Percentiles rank a stretch among this genome's conserved stretches.
Conservation (phyloP, 2,113 vertebrate species). For the Cyprinodon variegatus region DNA sequence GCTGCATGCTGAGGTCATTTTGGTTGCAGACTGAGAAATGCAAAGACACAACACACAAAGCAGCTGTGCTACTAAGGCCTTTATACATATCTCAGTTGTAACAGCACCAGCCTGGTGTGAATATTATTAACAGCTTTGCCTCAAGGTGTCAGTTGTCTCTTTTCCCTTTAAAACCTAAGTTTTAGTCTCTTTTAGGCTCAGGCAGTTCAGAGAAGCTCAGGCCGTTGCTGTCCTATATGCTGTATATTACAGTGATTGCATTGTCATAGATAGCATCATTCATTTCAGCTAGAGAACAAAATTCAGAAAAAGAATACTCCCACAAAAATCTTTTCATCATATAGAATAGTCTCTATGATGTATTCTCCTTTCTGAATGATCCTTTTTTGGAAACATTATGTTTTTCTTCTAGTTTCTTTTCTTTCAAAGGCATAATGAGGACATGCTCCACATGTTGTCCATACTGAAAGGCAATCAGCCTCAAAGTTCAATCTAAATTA, state of each 20-base stretch:
- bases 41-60: too few species aligned
- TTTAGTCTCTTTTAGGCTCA: slow-evolving; percentile 2
- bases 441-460: slow-evolving; percentile 3
- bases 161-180: not conserved
- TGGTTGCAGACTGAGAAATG: not conserved
- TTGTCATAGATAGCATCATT: not conserved
- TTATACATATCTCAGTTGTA: not conserved
- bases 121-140: too few species aligned
- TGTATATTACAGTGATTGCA: not conserved
- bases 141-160: not conserved
- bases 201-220: slow-evolving; percentile 8
- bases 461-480: slow-evolving; percentile 40
- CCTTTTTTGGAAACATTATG: not conserved
- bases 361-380: not conserved
- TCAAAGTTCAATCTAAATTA: slow-evolving; percentile 32
- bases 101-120: not conserved
- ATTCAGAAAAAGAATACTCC: too few species aligned
- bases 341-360: too few species aligned
- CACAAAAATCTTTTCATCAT: too few species aligned
- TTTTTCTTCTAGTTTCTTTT: slow-evolving; percentile 6
- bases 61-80: not conserved
- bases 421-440: not conserved
- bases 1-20: not conserved
- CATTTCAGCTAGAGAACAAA: too few species aligned
- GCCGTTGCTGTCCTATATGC: slow-evolving; percentile 2